Percentiles rank a stretch among this genome's conserved stretches.
phyloP scores from a whole-genome alignment of 2,797 vertebrate genomes.

The Tolypeutes matacus region DNA sequence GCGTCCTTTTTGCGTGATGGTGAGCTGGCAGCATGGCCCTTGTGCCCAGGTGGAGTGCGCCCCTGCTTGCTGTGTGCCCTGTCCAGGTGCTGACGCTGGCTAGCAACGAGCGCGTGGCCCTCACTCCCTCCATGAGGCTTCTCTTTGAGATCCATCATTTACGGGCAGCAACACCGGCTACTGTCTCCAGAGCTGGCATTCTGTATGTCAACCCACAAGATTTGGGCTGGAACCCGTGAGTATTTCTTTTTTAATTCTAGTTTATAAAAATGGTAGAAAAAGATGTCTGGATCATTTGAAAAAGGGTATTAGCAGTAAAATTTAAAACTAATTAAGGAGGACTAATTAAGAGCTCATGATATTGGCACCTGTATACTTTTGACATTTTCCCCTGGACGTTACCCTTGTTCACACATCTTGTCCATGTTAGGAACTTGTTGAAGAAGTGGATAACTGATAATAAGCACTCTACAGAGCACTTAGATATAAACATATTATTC shows the following conservation, averaged over 20 bases:
- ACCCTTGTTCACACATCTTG: background rate
- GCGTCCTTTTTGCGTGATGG: too few species aligned
- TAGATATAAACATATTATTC: background rate
- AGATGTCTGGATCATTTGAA: background rate
- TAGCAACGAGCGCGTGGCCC: slow-evolving; percentile 90
- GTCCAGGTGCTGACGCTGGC: slow-evolving; percentile 91
- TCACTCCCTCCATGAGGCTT: slow-evolving; percentile 91
- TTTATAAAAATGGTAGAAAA: background rate
- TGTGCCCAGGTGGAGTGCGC: accelerated
- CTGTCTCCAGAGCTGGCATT: slow-evolving; percentile 92
- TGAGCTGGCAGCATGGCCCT: accelerated
- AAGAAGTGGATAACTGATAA: slow-evolving; percentile 17
- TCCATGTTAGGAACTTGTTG: slow-evolving; percentile 23
- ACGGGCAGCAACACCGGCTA: slow-evolving; percentile 90
- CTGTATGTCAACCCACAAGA: slow-evolving; percentile 92
- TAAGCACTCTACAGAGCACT: background rate
- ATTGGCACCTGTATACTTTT: background rate
- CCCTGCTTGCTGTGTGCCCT: background rate
- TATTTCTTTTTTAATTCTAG: slow-evolving; percentile 69
- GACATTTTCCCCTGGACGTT: background rate
- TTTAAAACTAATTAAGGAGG: background rate
- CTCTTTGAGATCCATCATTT: slow-evolving; percentile 92
- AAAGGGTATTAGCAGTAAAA: background rate
- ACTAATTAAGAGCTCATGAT: slow-evolving; percentile 43
- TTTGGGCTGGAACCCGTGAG: slow-evolving; percentile 92